Base-by-base conservation (phyloP, 1,140 invertebrate species). In the Paracyclopina nana region DNA sequence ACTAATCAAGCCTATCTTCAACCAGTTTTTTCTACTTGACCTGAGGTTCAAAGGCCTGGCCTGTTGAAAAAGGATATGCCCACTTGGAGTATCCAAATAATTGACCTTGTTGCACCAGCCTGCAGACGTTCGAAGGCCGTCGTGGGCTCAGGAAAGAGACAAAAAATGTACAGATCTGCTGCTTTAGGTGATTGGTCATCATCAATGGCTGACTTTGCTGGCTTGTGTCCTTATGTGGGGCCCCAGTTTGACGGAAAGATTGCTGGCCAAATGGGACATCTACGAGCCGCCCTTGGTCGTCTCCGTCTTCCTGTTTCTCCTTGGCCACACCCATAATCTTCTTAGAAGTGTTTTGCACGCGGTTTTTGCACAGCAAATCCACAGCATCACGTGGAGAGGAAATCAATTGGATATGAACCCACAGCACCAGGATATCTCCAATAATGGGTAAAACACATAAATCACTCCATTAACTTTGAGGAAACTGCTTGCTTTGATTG, bases 231-330 rank as follows among this genome's bases (percentile, higher is more conserved):
- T 31, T 4, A 29, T 28, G 25, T 28, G 45, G 45, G 45, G 45
- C 5, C 45, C 45, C 9, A 48, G 45, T 14, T 14, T 48, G 5
- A 48, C 28, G 16, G 45, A 48, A 27, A 24, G 45, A n/a, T 28
- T 48, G 12, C 28, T 48, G 8, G 45, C 25, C 16, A 48, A 48
- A 48, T 48, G 45, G 45, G 28, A 48, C 22, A 48, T 48, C 45
- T 28, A 28, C 28, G 27, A 48, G 8, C 25, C 45, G 2, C 45
- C 45, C 4, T 14, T 48, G 20, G 45, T 48, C 4, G 45, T 48
- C 6, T 48, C 45, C 16, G 45, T 48, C 16, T 48, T 48, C 30
- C 45, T 48, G 14, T 48, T 48, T 22, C 28, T 48, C 18, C 28
- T 48, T 26, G 45, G 45, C 3, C 45, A 48, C 25, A 48, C 45